phyloP scores from a whole-genome alignment of 2,888 invertebrate genomes.

The Brenthis ino region DNA sequence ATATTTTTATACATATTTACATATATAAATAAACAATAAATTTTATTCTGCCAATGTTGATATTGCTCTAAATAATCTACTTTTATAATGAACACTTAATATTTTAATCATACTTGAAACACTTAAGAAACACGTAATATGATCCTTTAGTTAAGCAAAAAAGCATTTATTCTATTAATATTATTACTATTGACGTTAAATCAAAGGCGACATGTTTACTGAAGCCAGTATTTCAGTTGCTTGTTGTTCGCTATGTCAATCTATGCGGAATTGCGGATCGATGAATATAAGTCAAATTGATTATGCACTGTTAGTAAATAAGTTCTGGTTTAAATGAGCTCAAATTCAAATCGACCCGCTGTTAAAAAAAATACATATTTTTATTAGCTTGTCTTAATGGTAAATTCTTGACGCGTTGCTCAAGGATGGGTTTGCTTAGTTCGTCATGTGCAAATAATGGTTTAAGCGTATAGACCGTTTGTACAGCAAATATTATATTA shows the following conservation, averaged over 20 bases:
- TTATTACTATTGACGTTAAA: conserved; percentile 29
- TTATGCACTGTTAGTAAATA: conserved; percentile 51
- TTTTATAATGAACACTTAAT: no score
- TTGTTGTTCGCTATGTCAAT: conserved; percentile 60
- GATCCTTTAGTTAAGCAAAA: conserved; percentile 15
- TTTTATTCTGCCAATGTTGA: no score
- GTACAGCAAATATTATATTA: conserved; percentile 67
- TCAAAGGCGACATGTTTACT: conserved; percentile 56
- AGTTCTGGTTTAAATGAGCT: conserved; percentile 56
- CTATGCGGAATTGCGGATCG: conserved; percentile 44
- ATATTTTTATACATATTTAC: no score
- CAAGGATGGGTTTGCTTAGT: conserved; percentile 60
- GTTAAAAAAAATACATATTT: conserved; percentile 44
- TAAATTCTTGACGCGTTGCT: conserved; percentile 60
- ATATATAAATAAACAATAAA: no score
- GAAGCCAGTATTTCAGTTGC: conserved; percentile 55
- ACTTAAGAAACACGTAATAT: conserved; percentile 8
- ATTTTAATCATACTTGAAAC: conserved; percentile 1
- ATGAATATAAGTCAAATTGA: conserved; percentile 50
- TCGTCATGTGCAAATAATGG: conserved; percentile 61
- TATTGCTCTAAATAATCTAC: no score
- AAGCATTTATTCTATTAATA: conserved; percentile 8
- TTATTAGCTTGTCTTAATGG: conserved; percentile 58
- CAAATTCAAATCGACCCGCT: conserved; percentile 37
- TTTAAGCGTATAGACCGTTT: conserved; percentile 56